Evolutionary conservation across 2,888 invertebrate species (phyloP).

Genomic region (Steinernema hermaphroditum): DNA sequence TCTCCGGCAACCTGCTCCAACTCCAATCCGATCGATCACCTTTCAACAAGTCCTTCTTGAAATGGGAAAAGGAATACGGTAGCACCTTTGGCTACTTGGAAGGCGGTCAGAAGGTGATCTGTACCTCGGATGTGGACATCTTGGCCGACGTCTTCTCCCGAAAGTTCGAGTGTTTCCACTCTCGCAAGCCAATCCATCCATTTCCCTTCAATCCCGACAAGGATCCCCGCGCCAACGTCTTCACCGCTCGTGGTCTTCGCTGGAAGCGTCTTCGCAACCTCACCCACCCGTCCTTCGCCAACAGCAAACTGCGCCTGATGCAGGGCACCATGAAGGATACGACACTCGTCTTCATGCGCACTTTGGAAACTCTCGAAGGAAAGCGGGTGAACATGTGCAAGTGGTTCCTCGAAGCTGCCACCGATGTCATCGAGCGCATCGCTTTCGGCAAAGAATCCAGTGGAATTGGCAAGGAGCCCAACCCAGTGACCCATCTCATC

Average conservation of each 20-base stretch:
- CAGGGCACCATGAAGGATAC: slow-evolving; percentile 31
- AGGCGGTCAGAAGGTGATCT: slow-evolving; percentile 37
- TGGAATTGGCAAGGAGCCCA: slow-evolving; percentile 32
- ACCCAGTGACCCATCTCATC: slow-evolving; percentile 32
- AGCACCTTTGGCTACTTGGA: slow-evolving; percentile 34
- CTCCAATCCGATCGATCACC: slow-evolving; percentile 30
- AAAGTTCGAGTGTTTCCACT: slow-evolving; percentile 37
- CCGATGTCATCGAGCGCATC: slow-evolving; percentile 34
- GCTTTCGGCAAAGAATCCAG: slow-evolving; percentile 27
- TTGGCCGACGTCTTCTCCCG: slow-evolving; percentile 33
- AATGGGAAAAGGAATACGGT: slow-evolving; percentile 36
- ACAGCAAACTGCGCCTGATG: slow-evolving; percentile 66
- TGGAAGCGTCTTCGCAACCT: slow-evolving; percentile 70
- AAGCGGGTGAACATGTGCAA: slow-evolving; percentile 33
- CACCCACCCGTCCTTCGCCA: slow-evolving; percentile 69
- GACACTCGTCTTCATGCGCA: slow-evolving; percentile 23
- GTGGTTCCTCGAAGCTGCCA: slow-evolving; percentile 31
- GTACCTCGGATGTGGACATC: slow-evolving; percentile 32
- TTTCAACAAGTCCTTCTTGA: slow-evolving; percentile 32
- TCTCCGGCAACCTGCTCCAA: slow-evolving; percentile 32
- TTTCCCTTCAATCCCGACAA: slow-evolving; percentile 67
- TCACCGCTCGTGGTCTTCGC: slow-evolving; percentile 67
- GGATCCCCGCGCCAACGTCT: slow-evolving; percentile 62
- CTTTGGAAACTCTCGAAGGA: slow-evolving; percentile 25
- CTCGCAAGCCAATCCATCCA: slow-evolving; percentile 51